Conservation (phyloP, 2,797 vertebrate species). For the Argyrosomus regius region DNA sequence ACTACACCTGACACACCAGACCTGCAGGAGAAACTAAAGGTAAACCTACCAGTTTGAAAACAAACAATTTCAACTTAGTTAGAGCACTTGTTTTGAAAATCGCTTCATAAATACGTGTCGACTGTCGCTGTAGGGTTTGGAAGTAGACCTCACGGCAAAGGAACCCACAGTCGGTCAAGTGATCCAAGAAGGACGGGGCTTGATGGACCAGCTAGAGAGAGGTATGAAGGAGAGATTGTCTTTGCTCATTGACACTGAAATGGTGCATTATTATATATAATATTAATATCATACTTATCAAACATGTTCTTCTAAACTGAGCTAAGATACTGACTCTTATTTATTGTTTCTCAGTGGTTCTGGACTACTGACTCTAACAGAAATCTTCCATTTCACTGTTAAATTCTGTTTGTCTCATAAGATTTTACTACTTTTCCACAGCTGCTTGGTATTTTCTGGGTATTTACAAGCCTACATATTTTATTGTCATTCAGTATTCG, state of each 20-base stretch:
- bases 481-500: constrained; percentile 37
- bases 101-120: neutral
- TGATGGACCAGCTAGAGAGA: constrained; percentile 90
- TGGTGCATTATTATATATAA: neutral
- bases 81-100: neutral
- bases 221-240: constrained; percentile 78
- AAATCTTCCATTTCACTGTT: constrained; percentile 42
- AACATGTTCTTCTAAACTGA: constrained; percentile 3
- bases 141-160: constrained; percentile 86
- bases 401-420: constrained; percentile 23
- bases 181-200: constrained; percentile 80
- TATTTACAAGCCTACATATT: constrained; percentile 55
- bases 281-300: neutral
- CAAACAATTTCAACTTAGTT: neutral
- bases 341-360: constrained; percentile 12
- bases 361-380: neutral
- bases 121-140: constrained; percentile 82
- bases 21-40: constrained; percentile 88
- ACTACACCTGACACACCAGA: constrained; percentile 84
- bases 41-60: constrained; percentile 63
- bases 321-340: neutral
- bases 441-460: constrained; percentile 56
- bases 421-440: constrained; percentile 56
- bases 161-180: constrained; percentile 81
- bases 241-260: neutral